These are phyloP conservation scores for Nomada ruficornis DNA, from an alignment of 2,888 invertebrate species.

Conservation along the genomic window DNA sequence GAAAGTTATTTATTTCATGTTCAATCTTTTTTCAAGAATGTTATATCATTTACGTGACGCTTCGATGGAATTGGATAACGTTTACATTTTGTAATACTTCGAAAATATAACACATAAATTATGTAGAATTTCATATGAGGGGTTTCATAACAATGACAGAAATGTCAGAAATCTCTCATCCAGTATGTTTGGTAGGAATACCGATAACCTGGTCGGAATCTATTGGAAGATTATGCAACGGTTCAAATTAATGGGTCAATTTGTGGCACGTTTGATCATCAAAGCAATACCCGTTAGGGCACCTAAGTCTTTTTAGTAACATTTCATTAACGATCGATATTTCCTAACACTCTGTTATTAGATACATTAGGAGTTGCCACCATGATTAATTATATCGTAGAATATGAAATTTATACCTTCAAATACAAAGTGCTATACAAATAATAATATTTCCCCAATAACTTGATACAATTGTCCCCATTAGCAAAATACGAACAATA, in stretches of 20 bases:
- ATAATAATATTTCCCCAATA: not conserved
- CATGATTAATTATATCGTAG: too few species aligned
- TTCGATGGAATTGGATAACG: not conserved
- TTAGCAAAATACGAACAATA: not conserved
- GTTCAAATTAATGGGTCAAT: constrained; percentile 43
- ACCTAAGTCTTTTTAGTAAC: not conserved
- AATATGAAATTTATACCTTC: not conserved
- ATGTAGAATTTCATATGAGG: not conserved
- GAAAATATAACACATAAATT: not conserved
- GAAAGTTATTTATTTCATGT: too few species aligned
- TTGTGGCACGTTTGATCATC: constrained; percentile 33
- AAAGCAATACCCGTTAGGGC: constrained; percentile 7
- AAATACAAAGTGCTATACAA: not conserved
- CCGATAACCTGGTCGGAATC: constrained; percentile 45
- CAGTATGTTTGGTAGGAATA: constrained; percentile 28
- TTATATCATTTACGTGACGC: not conserved
- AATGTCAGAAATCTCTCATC: constrained; percentile 37
- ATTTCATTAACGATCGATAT: not conserved
- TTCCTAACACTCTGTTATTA: not conserved
- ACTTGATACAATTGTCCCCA: not conserved
- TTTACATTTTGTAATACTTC: not conserved
- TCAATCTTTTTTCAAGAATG: not conserved
- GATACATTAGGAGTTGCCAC: too few species aligned
- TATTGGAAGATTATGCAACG: constrained; percentile 33
- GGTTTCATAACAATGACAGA: not conserved